phyloP scores from a whole-genome alignment of 2,888 invertebrate genomes.

The Hirtodrosophila cameraria region DNA sequence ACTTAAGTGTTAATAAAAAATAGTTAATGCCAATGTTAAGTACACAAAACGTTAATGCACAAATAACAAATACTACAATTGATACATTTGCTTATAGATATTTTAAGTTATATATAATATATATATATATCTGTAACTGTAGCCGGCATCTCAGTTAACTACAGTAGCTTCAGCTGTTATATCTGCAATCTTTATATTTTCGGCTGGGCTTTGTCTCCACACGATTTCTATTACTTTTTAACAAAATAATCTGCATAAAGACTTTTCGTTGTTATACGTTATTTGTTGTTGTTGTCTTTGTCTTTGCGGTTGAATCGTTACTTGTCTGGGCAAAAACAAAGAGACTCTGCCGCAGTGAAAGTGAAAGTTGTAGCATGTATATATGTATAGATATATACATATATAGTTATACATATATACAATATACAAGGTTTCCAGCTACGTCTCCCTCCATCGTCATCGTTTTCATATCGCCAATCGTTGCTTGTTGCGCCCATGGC shows the following conservation, averaged over 20 bases:
- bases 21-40: constrained; percentile 13
- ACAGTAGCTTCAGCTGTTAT: not conserved
- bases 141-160: constrained; percentile 7
- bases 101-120: constrained; percentile 23
- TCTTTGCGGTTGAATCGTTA: constrained; percentile 33
- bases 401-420: constrained; percentile 15
- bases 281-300: constrained; percentile 11
- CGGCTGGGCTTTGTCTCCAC: constrained; percentile 36
- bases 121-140: constrained; percentile 21
- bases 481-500: constrained; percentile 38
- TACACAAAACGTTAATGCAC: constrained; percentile 70
- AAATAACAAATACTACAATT: constrained; percentile 70
- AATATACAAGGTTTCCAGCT: constrained; percentile 58
- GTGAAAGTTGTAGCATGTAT: constrained; percentile 66
- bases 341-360: constrained; percentile 70
- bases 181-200: constrained; percentile 17
- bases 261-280: constrained; percentile 52
- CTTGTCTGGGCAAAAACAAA: constrained; percentile 71
- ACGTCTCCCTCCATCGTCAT: constrained; percentile 41
- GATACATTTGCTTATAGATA: constrained; percentile 20
- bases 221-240: constrained; percentile 73
- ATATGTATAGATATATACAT: constrained; percentile 3
- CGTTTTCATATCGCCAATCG: constrained; percentile 52
- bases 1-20: not conserved
- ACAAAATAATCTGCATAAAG: constrained; percentile 75